Conservation (phyloP, 2,888 invertebrate genomes). For the Lycophotia porphyrea region DNA sequence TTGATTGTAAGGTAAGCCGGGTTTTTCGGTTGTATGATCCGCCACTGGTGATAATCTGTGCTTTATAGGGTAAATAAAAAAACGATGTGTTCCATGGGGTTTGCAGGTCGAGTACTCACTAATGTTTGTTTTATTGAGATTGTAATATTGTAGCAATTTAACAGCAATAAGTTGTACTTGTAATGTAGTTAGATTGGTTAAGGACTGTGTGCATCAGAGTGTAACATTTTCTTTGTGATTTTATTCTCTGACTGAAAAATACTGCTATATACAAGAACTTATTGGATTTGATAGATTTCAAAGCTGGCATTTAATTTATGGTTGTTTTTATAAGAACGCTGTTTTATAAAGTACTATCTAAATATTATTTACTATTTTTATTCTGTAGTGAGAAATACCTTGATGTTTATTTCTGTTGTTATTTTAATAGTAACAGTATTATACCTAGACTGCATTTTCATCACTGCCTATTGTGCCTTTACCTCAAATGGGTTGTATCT, state of each 20-base stretch:
- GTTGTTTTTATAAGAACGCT: background rate
- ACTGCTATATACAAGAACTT: background rate
- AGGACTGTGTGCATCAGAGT: conserved; percentile 3
- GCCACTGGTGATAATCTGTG: background rate
- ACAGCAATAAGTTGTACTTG: conserved; percentile 48
- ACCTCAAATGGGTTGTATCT: background rate
- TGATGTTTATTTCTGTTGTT: background rate
- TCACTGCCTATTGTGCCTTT: conserved; percentile 16
- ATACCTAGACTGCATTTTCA: background rate
- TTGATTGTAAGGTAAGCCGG: no score
- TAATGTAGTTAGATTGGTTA: conserved; percentile 26
- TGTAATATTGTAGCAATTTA: conserved; percentile 35
- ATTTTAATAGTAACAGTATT: background rate
- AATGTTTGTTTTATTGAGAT: background rate
- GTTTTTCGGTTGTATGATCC: no score
- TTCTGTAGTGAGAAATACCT: background rate
- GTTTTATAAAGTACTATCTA: background rate
- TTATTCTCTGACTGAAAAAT: background rate
- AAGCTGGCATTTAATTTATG: background rate
- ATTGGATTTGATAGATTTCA: background rate
- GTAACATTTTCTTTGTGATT: background rate
- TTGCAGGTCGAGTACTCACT: conserved; percentile 7
- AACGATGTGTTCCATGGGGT: background rate
- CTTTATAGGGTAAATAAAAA: background rate
- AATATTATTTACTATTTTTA: no score